Base-by-base conservation (phyloP, 2,113 vertebrate species). In the Lates calcarifer region DNA sequence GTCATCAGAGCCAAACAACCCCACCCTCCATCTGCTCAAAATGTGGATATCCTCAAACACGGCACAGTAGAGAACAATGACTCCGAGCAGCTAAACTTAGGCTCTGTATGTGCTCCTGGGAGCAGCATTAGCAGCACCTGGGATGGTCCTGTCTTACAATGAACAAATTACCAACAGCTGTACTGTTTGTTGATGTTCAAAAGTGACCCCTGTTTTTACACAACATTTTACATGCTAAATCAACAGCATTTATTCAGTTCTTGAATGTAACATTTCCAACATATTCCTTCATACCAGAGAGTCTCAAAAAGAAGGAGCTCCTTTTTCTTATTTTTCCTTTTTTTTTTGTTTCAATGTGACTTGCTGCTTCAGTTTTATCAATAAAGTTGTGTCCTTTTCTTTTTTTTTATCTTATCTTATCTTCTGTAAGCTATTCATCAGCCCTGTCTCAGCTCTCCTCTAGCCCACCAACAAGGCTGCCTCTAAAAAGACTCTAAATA, bases 21-120 rank as follows among this genome's bases (percentile, higher is more conserved):
- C 75, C 86, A 9, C 84, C 90, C 85, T 81, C 88, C 86, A 89
- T 92, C 91, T 90, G 87, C 87, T 92, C 70, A 62, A 51, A 87
- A 87, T 78, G 80, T 89, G 85, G 82, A 90, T 77, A 62, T 89
- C 80, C 79, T 87, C 78, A 71, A 58, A 81, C 66, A 29, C 74
- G 28, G 51, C 61, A 26, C 35, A 3, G 31, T 39, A 7, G 41
- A 77, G 51, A 86, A 85, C 89, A 87, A 87, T 84, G 80, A 87
- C 77, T 75, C 39, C 5, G 33, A 68, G 66, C 49, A 63, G 66
- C 87, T 90, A 81, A 81, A 85, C 43, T 78, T 76, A 75, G 81
- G 15, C 77, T 37, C 8, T 58, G 57, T 73, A 37, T 67, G 37
- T 53, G 58, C 70, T 83, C 49, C 62, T 56, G 80, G 84, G 86